phyloP scores from a whole-genome alignment of 1,140 invertebrate genomes.

The Drosophila tsacasi region DNA sequence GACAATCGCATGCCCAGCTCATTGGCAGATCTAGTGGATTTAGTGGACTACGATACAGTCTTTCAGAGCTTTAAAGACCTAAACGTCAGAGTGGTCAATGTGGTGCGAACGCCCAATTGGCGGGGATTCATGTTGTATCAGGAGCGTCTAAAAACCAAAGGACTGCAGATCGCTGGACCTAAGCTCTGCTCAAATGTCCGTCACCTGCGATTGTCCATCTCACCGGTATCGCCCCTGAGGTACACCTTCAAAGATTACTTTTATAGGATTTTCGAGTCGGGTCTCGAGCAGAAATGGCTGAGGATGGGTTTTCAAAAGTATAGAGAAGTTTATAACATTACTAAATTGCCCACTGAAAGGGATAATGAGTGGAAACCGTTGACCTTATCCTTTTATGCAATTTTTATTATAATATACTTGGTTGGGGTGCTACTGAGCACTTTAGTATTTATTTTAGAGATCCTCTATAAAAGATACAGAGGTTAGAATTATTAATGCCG shows the following conservation, averaged over 20 bases:
- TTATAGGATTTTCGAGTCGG: neutral
- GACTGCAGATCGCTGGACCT: neutral
- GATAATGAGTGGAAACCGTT: neutral
- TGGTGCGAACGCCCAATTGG: neutral
- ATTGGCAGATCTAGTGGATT: conserved; percentile 4
- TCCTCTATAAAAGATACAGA: neutral
- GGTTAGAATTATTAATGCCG: neutral
- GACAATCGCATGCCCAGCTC: conserved; percentile 12
- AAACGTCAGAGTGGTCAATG: conserved; percentile 31
- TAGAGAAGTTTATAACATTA: neutral
- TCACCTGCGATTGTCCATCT: conserved; percentile 1
- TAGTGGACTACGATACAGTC: neutral
- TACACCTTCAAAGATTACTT: neutral
- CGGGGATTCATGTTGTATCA: neutral
- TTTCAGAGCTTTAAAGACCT: neutral
- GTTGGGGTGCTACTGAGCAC: neutral
- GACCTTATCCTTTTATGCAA: neutral
- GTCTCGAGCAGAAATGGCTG: neutral
- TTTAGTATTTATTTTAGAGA: conserved; percentile 3
- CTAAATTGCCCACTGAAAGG: neutral
- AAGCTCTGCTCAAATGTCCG: conserved; percentile 12
- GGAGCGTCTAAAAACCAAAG: neutral
- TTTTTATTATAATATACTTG: accelerated
- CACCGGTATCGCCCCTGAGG: neutral
- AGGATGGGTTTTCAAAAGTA: neutral